Percentiles rank a stretch among this genome's conserved stretches.
These are phyloP conservation scores for Leptonema lineaticorne DNA, from an alignment of 1,140 invertebrate species.

Conservation along the genomic window DNA sequence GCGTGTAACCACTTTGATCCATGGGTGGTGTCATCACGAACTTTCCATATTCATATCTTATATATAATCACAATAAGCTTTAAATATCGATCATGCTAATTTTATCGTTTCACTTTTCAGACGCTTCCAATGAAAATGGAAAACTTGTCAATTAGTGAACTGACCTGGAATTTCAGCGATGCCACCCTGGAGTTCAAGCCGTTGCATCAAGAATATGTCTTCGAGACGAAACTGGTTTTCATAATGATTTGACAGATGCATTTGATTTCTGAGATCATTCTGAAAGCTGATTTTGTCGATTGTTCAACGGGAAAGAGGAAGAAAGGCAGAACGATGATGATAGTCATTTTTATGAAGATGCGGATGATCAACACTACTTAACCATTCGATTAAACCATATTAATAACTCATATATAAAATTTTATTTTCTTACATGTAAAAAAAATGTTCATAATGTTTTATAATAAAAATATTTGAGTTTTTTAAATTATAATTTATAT, in stretches of 20 bases:
- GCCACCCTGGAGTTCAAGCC: not conserved
- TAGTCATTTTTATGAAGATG: too few relatives aligned
- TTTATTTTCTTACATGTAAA: too few relatives aligned
- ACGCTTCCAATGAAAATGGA: not conserved
- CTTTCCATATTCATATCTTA: too few relatives aligned
- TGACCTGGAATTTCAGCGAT: not conserved
- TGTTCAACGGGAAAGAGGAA: conserved; percentile 42
- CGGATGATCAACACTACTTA: too few relatives aligned
- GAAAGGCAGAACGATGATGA: not conserved
- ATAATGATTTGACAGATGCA: conserved; percentile 87
- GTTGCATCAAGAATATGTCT: not conserved
- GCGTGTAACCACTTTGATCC: not conserved
- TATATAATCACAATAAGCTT: too few relatives aligned
- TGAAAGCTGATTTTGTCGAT: conserved; percentile 89
- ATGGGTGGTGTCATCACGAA: too few relatives aligned
- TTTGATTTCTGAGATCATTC: conserved; percentile 87
- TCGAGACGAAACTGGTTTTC: conserved; percentile 85
- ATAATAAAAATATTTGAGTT: too few relatives aligned
- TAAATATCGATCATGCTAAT: too few relatives aligned
- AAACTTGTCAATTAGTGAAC: not conserved
- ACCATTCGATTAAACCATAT: too few relatives aligned
- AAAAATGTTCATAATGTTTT: too few relatives aligned
- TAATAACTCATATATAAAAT: too few relatives aligned
- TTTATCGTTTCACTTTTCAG: not conserved
- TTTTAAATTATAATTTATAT: too few relatives aligned